Base-by-base conservation (phyloP, 2,113 vertebrate genomes). In the Tapirus terrestris region DNA sequence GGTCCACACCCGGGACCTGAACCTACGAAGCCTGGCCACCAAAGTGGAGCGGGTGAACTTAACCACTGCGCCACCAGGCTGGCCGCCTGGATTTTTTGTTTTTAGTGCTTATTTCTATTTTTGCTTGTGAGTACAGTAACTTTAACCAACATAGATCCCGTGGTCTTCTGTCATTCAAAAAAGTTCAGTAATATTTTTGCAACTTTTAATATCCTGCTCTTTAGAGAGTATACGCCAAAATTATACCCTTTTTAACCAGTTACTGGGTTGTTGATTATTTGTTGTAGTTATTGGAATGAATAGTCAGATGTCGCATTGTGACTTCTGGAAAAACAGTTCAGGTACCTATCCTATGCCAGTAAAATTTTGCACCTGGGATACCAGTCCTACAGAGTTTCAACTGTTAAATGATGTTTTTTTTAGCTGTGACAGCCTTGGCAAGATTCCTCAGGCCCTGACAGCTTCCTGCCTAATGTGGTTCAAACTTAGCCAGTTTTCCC, bases 91-190 rank as follows among this genome's bases (percentile, higher is more conserved):
- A 39, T 3, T 39, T 94, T 70, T 85, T 80, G 0, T 53, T 85
- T 92, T 94, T 84, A 84, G 60, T 88, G 45, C 31, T 96, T 91
- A 67, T 95, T 96, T 94, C 58, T 89, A 68, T 36, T 88, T 96
- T 93, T 83, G 31, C 90, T 84, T 83, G 18, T 88, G 33, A 65
- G 72, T 91, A 16, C 39, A 85, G 13, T 95, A 93, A 85, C 79
- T 93, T 79, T 53, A 81, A 29, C 45, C 65, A 87, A 11, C 25
- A 36, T 75, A 93, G 48, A 48, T 84, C 89, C 45, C n/a, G 60
- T 53, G 58, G 43, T 89, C 51, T 48, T 73, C 7, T 6, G 18
- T 72, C 43, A 70, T 56, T 88, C 9, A 9, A 83, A 80, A 90
- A 94, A 79, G 23, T 53, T 29, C 5, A 60, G 0, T 85, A 91